Percentiles rank a stretch among this genome's conserved stretches.
Evolutionary conservation across 2,888 invertebrate genomes (phyloP).

Genomic region (Bugula neritina): DNA sequence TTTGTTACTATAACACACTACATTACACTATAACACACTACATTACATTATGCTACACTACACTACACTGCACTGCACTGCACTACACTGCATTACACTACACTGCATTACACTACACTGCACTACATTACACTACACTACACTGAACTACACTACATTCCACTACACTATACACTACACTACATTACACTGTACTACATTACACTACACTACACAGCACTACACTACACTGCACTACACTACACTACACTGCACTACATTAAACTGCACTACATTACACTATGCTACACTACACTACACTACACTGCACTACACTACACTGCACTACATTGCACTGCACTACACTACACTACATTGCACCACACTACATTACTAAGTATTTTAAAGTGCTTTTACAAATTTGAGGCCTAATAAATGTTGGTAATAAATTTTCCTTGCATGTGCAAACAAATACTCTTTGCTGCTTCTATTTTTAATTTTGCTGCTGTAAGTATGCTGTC

Average conservation of each 20-base stretch:
- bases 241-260: background rate
- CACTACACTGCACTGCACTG: background rate
- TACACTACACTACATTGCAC: too few relatives aligned
- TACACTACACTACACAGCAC: background rate
- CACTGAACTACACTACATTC: too few relatives aligned
- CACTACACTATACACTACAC: too few relatives aligned
- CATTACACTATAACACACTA: background rate
- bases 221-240: background rate
- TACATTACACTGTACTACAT: background rate
- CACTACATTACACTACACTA: too few relatives aligned
- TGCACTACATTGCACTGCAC: too few relatives aligned
- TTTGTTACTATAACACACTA: background rate
- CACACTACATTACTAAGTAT: too few relatives aligned
- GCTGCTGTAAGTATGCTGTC: too few relatives aligned
- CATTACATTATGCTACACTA: background rate
- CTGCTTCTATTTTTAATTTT: too few relatives aligned
- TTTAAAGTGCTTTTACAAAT: too few relatives aligned
- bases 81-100: background rate
- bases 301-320: background rate
- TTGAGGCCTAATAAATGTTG: too few relatives aligned
- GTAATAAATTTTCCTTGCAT: too few relatives aligned
- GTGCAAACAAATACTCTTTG: too few relatives aligned
- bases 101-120: background rate
- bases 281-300: background rate
- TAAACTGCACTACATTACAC: background rate